Base-by-base conservation (phyloP, 2,888 invertebrate genomes). In the Nowickia ferox region DNA sequence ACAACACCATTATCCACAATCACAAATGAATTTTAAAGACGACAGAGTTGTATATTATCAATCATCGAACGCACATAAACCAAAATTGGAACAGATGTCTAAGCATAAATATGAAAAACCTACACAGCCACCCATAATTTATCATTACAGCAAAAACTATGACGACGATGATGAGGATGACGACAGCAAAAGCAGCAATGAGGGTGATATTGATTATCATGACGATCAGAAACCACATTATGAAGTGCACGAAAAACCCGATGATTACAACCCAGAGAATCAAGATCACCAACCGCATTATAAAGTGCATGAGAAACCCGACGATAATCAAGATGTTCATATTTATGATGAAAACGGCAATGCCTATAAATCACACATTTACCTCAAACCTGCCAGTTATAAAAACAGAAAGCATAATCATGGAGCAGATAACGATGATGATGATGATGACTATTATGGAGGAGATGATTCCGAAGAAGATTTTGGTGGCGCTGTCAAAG, bases 181-280 rank as follows among this genome's bases (percentile, higher is more conserved):
- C 30, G 69, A 53, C 8, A 63, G 11, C 9, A 59, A 30, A n/a
- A n/a, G 17, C 5, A 61, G 51, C 48, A 17, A 63, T 19, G 79
- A 53, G 10, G 22, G 77, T 61, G 65, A 44, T 9, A 51, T 59
- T 38, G 74, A 51, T 55, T 74, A 85, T 46, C 68, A 59, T 11
- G 89, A 57, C 10, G 88, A 89, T 19, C 69, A 71, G 9, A 53
- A 79, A 22, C 86, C 86, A 13, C 86, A 88, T 11, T 87, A 86
- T 71, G 84, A 87, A 84, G 88, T 88, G 55, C 87, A 87, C 51
- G 88, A 88, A 51, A 86, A 68, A 57, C 46, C 65, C 9, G 65
- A 88, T 57, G 87, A 88, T 55, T 89, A 88, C 66, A 88, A 88
- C 46, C 87, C 88, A 57, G 89, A 90, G 19, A 89, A 88, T n/a